Evolutionary conservation across 2,113 vertebrate species (phyloP).

Genomic region (Chionodraco myersi): DNA sequence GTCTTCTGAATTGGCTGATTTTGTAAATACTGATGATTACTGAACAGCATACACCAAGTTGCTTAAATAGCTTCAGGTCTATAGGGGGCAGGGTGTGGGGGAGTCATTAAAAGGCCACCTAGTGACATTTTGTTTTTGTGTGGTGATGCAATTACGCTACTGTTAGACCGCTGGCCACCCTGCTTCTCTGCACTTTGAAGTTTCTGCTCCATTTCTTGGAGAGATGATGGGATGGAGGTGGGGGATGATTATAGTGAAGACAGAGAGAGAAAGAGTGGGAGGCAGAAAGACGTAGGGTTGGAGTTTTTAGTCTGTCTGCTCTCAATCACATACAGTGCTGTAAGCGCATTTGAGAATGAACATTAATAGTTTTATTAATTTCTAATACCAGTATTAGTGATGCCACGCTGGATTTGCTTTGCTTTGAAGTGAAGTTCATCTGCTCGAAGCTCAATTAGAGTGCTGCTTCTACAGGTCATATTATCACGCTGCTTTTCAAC

Average conservation of each 20-base stretch:
- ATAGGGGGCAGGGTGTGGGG: not conserved
- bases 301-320: not conserved
- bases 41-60: conserved; percentile 1
- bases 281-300: not conserved
- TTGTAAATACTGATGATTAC: not conserved
- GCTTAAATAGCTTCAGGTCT: conserved; percentile 42
- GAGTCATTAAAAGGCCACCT: conserved; percentile 56
- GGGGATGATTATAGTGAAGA: conserved; percentile 22
- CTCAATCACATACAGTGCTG: not conserved
- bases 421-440: conserved; percentile 19
- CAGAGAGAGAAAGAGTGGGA: not conserved
- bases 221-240: not conserved
- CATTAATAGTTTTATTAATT: conserved; percentile 27
- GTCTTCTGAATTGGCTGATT: not conserved
- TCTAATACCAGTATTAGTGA: conserved; percentile 34
- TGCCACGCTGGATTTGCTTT: not conserved
- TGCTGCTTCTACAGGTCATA: not conserved
- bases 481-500: conserved; percentile 7
- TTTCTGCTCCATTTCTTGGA: conserved; percentile 55
- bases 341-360: not conserved
- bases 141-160: conserved; percentile 57
- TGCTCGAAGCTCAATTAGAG: conserved; percentile 23
- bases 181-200: conserved; percentile 37
- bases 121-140: conserved; percentile 62
- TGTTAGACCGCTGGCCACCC: conserved; percentile 26